phyloP scores from a whole-genome alignment of 2,888 invertebrate species.

The Torymus texanus region DNA sequence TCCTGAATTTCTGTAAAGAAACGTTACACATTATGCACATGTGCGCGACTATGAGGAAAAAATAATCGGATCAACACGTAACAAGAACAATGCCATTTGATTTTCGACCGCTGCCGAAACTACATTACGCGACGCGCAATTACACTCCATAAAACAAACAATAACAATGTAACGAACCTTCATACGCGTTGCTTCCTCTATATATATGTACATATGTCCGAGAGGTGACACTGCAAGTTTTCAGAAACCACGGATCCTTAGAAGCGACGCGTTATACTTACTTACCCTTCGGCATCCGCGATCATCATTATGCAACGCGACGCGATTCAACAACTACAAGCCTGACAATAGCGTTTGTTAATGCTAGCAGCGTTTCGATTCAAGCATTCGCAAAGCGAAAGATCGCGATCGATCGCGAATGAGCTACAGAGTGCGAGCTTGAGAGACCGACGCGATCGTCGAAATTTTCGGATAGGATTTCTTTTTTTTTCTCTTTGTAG shows the following conservation, averaged over 20 bases:
- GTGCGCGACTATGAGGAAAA: neutral
- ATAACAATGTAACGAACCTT: too few species aligned
- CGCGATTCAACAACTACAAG: neutral
- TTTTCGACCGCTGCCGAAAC: neutral
- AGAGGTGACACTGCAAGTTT: neutral
- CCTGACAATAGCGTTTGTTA: conserved; percentile 19
- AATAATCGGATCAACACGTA: neutral
- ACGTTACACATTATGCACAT: too few species aligned
- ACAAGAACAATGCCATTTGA: conserved; percentile 14
- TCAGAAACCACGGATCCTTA: neutral
- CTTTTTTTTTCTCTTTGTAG: too few species aligned
- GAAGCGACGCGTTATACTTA: conserved; percentile 4
- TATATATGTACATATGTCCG: neutral
- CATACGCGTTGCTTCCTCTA: too few species aligned
- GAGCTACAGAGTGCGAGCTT: too few species aligned
- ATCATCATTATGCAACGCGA: conserved; percentile 3
- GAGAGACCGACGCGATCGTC: too few species aligned
- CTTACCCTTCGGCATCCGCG: conserved; percentile 5
- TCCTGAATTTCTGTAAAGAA: too few species aligned
- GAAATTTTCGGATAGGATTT: too few species aligned
- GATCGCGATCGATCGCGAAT: too few species aligned
- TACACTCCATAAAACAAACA: too few species aligned
- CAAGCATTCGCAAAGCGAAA: too few species aligned
- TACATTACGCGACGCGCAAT: too few species aligned
- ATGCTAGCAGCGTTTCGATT: neutral